Evolutionary conservation across 2,888 invertebrate genomes (phyloP).

Genomic region (Dryobota labecula): DNA sequence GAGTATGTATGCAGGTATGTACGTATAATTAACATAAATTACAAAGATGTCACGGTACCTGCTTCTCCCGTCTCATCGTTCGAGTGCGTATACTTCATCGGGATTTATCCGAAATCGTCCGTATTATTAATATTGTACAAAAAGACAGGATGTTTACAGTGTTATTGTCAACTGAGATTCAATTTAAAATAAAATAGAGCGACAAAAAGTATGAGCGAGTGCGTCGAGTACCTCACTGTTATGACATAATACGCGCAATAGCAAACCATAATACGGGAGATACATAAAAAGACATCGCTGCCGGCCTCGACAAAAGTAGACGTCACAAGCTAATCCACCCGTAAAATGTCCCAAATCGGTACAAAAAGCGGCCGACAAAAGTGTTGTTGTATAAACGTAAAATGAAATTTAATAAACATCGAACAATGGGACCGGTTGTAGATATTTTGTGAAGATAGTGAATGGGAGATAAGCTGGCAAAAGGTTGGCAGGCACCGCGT

Average conservation of each 20-base stretch:
- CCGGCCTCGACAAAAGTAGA: slow-evolving; percentile 82
- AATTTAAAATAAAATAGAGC: slow-evolving; percentile 84
- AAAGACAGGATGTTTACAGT: slow-evolving; percentile 86
- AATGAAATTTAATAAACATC: slow-evolving; percentile 91
- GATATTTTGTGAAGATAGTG: slow-evolving; percentile 88
- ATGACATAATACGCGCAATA: slow-evolving; percentile 90
- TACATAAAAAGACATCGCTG: slow-evolving; percentile 87
- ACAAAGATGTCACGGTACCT: slow-evolving; percentile 22
- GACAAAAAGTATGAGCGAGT: slow-evolving; percentile 81
- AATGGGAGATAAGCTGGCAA: slow-evolving; percentile 90
- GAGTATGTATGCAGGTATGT: no score
- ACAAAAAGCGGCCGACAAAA: slow-evolving; percentile 89
- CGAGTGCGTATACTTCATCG: slow-evolving; percentile 45
- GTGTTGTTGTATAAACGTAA: slow-evolving; percentile 90
- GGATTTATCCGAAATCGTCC: slow-evolving; percentile 43
- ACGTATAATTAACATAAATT: not conserved
- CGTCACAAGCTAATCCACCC: slow-evolving; percentile 87
- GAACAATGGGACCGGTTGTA: slow-evolving; percentile 85
- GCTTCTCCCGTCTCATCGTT: slow-evolving; percentile 34
- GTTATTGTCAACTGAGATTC: slow-evolving; percentile 88
- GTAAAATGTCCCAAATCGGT: slow-evolving; percentile 89
- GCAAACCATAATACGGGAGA: slow-evolving; percentile 84
- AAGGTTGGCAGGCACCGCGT: slow-evolving; percentile 86
- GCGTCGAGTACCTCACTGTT: slow-evolving; percentile 86
- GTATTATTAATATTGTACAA: slow-evolving; percentile 79